Percentiles rank a stretch among this genome's conserved stretches.
Evolutionary conservation across 2,113 vertebrate genomes (phyloP).

Genomic region (Nothoprocta pentlandii): DNA sequence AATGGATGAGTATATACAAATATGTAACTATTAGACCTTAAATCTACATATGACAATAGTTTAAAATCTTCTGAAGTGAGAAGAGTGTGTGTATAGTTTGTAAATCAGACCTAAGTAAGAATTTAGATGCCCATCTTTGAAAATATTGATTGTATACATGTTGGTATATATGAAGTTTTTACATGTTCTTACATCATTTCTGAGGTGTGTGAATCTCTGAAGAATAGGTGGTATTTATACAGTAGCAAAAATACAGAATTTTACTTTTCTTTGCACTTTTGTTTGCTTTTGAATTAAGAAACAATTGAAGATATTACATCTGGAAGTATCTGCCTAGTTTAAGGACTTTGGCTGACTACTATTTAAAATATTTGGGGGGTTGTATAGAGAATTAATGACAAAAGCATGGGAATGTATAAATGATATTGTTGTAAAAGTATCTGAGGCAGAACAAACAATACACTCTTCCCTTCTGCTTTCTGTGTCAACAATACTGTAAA

Average conservation of each 20-base stretch:
- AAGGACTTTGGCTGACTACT: not conserved
- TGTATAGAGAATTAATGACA: not conserved
- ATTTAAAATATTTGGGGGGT: not conserved
- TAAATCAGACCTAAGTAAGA: not conserved
- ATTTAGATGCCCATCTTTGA: not conserved
- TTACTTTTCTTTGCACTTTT: not conserved
- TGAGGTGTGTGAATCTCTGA: not conserved
- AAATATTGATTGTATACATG: not conserved
- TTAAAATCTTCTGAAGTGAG: not conserved
- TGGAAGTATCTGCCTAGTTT: not conserved
- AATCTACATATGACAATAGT: not conserved
- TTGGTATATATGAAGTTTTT: not conserved
- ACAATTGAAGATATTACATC: not conserved
- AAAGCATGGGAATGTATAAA: not conserved
- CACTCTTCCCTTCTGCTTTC: not conserved
- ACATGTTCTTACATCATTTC: not conserved
- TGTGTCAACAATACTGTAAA: not conserved
- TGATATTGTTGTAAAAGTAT: not conserved
- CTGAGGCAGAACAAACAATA: not conserved
- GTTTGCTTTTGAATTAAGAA: not conserved
- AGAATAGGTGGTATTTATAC: not conserved
- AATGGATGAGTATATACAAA: not conserved
- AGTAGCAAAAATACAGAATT: not conserved
- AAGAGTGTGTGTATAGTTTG: not conserved
- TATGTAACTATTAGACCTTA: not conserved